Percentiles rank a stretch among this genome's conserved stretches.
These are phyloP conservation scores for Apodemus agrarius DNA, from an alignment of 2,797 vertebrate genomes.

Conservation along the genomic window DNA sequence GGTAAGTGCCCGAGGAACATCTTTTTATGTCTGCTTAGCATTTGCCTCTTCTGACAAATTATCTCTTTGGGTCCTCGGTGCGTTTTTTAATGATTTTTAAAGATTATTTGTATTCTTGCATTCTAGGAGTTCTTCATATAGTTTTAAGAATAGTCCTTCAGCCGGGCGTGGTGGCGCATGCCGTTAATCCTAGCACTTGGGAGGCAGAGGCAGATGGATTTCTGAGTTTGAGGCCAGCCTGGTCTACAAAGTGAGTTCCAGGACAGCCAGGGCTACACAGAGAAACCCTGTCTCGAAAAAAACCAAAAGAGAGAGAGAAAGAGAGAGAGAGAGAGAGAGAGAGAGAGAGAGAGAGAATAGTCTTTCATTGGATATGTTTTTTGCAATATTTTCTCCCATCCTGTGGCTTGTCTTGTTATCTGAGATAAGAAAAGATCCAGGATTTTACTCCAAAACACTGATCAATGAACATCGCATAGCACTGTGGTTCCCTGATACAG, in stretches of 20 bases:
- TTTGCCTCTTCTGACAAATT: background rate
- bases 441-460: conserved; percentile 5
- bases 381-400: background rate
- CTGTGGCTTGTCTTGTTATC: background rate
- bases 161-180: no score
- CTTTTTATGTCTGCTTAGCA: background rate
- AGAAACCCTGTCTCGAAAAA: no score
- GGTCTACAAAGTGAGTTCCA: no score
- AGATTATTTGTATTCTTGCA: background rate
- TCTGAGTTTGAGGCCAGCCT: no score
- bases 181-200: no score
- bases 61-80: background rate
- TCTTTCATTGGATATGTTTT: background rate
- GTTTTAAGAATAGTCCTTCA: background rate
- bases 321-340: no score
- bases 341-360: background rate
- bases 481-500: background rate
- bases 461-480: background rate
- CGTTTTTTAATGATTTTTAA: background rate
- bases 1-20: background rate
- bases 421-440: background rate
- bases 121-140: background rate
- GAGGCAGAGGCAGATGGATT: no score
- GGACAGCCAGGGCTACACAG: no score
- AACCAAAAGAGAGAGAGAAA: no score